phyloP scores from a whole-genome alignment of 1,140 invertebrate species.

The Scaptomyza montana region DNA sequence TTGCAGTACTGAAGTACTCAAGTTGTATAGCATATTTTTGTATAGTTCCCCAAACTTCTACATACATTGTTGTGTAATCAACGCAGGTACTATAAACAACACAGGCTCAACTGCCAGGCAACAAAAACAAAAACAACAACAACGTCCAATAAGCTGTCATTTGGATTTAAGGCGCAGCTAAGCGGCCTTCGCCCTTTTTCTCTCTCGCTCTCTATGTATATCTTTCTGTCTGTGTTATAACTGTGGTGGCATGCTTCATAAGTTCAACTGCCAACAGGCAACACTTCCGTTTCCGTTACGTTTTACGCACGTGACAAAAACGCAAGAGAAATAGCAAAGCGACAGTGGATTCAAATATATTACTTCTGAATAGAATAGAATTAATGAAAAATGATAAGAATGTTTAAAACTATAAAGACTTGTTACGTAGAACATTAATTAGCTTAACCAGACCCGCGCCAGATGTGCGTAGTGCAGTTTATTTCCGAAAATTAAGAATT shows the following conservation, averaged over 20 bases:
- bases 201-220: not conserved
- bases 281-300: slow-evolving; percentile 62
- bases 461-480: too few species aligned
- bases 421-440: too few species aligned
- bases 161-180: slow-evolving; percentile 62
- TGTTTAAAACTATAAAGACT: not conserved
- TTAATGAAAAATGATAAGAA: not conserved
- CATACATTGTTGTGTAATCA: slow-evolving; percentile 71
- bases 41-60: slow-evolving; percentile 3
- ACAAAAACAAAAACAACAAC: not conserved
- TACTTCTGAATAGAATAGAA: not conserved
- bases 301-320: slow-evolving; percentile 55
- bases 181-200: slow-evolving; percentile 36
- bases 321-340: slow-evolving; percentile 28
- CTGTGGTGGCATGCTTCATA: slow-evolving; percentile 19
- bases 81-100: slow-evolving; percentile 51
- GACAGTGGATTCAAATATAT: slow-evolving; percentile 10
- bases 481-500: too few species aligned
- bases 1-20: slow-evolving; percentile 17
- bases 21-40: slow-evolving; percentile 22
- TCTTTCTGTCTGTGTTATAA: not conserved
- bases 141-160: slow-evolving; percentile 25
- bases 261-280: slow-evolving; percentile 47
- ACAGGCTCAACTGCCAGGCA: not conserved
- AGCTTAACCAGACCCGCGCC: too few species aligned